Conservation (phyloP, 2,113 vertebrate genomes). For the Myocastor coypus region DNA sequence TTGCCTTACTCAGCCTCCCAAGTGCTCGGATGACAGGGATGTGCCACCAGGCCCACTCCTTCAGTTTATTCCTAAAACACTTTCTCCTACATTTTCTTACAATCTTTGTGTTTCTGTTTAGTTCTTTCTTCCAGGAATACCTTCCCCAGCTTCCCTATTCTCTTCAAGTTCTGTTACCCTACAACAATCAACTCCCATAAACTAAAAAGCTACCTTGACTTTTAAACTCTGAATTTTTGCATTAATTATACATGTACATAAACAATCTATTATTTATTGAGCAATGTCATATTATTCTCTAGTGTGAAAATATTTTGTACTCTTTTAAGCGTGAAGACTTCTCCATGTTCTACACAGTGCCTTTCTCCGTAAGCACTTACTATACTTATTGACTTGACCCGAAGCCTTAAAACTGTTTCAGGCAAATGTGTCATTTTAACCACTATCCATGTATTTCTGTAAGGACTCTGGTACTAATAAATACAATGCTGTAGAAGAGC, state of each 20-base stretch:
- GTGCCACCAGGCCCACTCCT: background rate
- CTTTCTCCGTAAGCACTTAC: background rate
- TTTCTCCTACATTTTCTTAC: conserved; percentile 14
- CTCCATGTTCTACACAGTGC: background rate
- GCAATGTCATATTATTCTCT: background rate
- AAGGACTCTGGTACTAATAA: background rate
- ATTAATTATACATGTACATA: background rate
- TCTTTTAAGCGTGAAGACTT: background rate
- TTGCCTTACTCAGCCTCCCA: background rate
- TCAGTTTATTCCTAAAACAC: conserved; percentile 43
- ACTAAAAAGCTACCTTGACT: background rate
- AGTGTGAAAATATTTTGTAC: conserved; percentile 27
- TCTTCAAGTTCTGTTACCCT: conserved; percentile 20
- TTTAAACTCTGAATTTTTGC: conserved; percentile 34
- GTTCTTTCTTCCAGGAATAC: conserved; percentile 22
- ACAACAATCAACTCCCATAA: background rate
- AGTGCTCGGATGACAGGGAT: background rate
- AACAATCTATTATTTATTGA: conserved; percentile 16
- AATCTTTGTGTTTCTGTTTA: conserved; percentile 46
- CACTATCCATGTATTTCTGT: conserved; percentile 39
- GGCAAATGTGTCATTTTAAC: background rate
- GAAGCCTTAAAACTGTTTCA: background rate
- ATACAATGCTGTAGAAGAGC: too few relatives aligned
- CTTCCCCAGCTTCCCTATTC: conserved; percentile 25
- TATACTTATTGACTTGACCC: conserved; percentile 35